Base-by-base conservation (phyloP, 30 jellyfish, hydroid and myxozoan genomes). In the Aurelia sp. region DNA sequence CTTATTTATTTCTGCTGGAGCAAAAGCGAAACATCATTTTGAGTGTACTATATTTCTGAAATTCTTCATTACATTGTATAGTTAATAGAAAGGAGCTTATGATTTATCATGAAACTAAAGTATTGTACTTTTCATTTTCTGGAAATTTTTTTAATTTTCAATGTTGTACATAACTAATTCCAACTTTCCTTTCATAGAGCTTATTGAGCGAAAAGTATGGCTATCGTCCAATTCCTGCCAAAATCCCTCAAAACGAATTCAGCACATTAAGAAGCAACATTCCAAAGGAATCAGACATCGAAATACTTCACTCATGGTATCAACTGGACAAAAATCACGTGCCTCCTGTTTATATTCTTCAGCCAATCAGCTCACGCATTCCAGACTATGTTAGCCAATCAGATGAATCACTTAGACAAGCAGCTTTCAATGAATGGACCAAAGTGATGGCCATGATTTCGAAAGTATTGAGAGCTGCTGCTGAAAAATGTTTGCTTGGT, bases 191-290 rank as follows among this genome's bases (percentile, higher is more conserved):
- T 3, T 60, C 53, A 2, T 74, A 88, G 96, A 88, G 86, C 35
- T 82, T 90, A 82, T 87, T 90, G 47, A 88, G 94, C 53, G 92
- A 90, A 48, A 90, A 90, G 31, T 90, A 90, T 76, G 97, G 97
- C 63, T 90, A 67, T 47, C 82, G 97, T 13, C 97, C 97, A 3
- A 51, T 90, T 41, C 97, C 97, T 62, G 57, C 91, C n/a, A 68
- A 83, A 67, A 82, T 90, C 19, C n/a, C 76, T 8, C 62, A 82
- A 44, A 65, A 35, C 1, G 97, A 90, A 66, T 90, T 90, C 67
- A 31, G 47, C 17, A 17, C 68, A 7, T 17, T 90, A 5, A 27
- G 66, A 20, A 59, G 55, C 19, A 30, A 62, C 13, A 51, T 90
- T 13, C 17, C 77, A 41, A 35, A 8, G 1, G 87, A 47, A 30